Evolutionary conservation across 2,113 vertebrate species (phyloP), one percentile per base, ranked within the genome.

Genomic region (Gobio gobio): DNA sequence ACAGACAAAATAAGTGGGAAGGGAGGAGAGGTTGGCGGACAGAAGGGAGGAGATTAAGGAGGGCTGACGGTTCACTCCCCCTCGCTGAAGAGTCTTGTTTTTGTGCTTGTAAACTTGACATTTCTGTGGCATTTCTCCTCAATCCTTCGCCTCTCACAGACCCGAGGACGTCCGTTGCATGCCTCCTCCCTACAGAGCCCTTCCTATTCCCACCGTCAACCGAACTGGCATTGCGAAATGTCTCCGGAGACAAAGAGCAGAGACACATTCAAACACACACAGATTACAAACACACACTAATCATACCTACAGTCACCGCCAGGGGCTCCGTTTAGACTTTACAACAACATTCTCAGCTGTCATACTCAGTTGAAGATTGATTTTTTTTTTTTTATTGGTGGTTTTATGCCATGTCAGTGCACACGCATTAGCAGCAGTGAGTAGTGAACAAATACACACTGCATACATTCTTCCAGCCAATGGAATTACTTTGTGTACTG

Each of bases 61-160:
- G 58, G 80, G 83, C 59, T 86, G 78, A 79, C 4, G 13, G 24
- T 81, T 68, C 26, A 20, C 61, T 81, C 78, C 78, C 85, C 61
- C 18, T 29, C 29, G 5, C 22, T 70, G 54, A 63, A 73, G 86
- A 84, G 90, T 86, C 83, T 58, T 73, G 88, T 80, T 18, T 90
- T 84, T 76, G 86, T 91, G 90, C 83, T 90, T 89, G 89, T 93
- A 91, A 88, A 93, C 90, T 94, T 94, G 94, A 95, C 95, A 95
- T 95, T 95, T 96, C 86, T 92, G 90, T 95, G 93, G 94, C 93
- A 95, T 95, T 95, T 93, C 91, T 92, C 86, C 63, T 45, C 72
- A 13, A 26, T 54, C 24, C 86, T 59, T 88, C 85, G 73, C 26
- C 49, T 85, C 72, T 59, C 33, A 72, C 49, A 26, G 14, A 72